Evolutionary conservation across 37 sponge, comb jelly and placozoan genomes (phyloP), one percentile per base, ranked within the genome.

Genomic region (Trichoplax adhaerens): DNA sequence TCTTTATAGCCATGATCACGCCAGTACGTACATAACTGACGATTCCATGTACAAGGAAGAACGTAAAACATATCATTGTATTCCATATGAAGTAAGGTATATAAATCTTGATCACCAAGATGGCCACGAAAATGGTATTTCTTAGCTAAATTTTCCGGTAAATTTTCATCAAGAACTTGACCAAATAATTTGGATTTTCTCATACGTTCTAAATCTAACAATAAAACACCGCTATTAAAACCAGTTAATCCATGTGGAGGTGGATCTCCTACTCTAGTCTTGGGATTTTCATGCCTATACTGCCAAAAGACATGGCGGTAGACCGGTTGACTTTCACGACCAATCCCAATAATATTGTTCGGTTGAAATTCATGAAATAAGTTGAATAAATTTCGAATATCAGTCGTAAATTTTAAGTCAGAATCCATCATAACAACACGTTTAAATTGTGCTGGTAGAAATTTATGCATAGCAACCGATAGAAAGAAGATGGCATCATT

Each of bases 1-100:
- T 60, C 64, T n/a, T 71, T 5, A 48, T 71, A 71, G 61, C 72
- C 72, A 7, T 50, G 72, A 51, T 71, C 72, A 8, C 69, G 8
- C 72, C 72, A 71, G 62, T 63, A 71, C 61, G 5, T 5, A n/a
- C 72, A 71, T n/a, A 71, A 63, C 72, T 71, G 72, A 7, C 72
- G 72, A 50, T 71, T 71, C 72, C 72, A 71, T 10, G 58, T 71
- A 29, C 72, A 71, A 5, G 72, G 64, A 7, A 71, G 64, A 51
- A 50, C 61, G 29, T 62, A 50, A 56, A 71, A 71, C 12, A 71
- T 7, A 5, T 71, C 61, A 10, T 7, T 7, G 8, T 60, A 63
- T 5, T 71, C 72, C 7, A 71, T 10, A 50, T 7, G 8, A 7
- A 71, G 64, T 48, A 71, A 60, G 12, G 72, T 47, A n/a, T 71